These are phyloP conservation scores for Amniataba percoides DNA, from an alignment of 2,797 vertebrate genomes.

Conservation along the genomic window DNA sequence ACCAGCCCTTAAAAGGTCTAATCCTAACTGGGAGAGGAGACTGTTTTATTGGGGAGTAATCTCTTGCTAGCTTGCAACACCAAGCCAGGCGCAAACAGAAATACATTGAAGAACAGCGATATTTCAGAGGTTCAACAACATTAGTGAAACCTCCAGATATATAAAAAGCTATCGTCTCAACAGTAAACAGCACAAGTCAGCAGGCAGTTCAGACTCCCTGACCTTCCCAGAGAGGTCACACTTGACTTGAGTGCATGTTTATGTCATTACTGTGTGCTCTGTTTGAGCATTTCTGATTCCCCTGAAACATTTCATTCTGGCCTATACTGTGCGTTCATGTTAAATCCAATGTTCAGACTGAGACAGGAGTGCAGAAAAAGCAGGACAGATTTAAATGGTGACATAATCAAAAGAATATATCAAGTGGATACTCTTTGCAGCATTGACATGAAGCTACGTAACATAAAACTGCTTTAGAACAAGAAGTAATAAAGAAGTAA, in stretches of 20 bases:
- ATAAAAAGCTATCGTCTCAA: conserved; percentile 13
- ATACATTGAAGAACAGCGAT: conserved; percentile 11
- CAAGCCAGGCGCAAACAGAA: conserved; percentile 18
- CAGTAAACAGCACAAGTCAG: conserved; percentile 12
- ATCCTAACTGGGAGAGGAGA: conserved; percentile 60
- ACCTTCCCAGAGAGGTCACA: conserved; percentile 9
- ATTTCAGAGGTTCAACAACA: conserved; percentile 39
- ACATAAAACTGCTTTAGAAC: not conserved
- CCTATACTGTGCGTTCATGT: not conserved
- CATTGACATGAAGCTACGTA: not conserved
- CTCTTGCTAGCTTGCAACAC: conserved; percentile 22
- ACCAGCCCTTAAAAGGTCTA: conserved; percentile 69
- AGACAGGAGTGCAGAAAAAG: not conserved
- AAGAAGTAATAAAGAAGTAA: no score
- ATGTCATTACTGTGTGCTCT: not conserved
- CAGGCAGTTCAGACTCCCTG: conserved; percentile 5
- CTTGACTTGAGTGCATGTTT: not conserved
- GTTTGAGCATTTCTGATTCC: not conserved
- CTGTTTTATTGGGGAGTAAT: conserved; percentile 45
- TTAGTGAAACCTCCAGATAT: conserved; percentile 39
- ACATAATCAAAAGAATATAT: not conserved
- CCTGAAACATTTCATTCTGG: not conserved
- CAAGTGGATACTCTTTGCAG: not conserved
- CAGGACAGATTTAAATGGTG: not conserved
- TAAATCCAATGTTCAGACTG: not conserved